Evolutionary conservation across 2,113 vertebrate species (phyloP).

Genomic region (Tragulus kanchil): DNA sequence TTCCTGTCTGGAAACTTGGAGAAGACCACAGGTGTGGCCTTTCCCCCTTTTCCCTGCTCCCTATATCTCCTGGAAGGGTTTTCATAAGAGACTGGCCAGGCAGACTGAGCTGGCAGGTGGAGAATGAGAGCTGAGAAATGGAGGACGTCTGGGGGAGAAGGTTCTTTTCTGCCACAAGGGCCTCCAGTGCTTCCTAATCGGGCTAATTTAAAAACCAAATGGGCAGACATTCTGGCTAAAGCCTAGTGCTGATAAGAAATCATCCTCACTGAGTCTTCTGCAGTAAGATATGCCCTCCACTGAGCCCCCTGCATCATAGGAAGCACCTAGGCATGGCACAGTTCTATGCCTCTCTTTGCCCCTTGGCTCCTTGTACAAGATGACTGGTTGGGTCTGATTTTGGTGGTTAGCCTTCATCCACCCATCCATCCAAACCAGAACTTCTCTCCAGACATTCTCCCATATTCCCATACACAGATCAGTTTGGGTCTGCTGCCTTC

Average conservation of each 20-base stretch:
- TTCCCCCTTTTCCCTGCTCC: background rate
- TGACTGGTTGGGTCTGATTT: background rate
- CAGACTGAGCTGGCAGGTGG: background rate
- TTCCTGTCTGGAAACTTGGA: background rate
- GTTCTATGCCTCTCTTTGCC: background rate
- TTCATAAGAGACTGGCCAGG: background rate
- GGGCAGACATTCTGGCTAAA: background rate
- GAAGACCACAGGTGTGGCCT: rapidly evolving
- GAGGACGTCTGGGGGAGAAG: background rate
- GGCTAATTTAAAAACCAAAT: background rate
- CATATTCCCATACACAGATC: background rate
- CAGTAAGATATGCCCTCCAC: background rate
- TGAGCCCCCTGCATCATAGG: background rate
- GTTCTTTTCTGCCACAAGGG: background rate
- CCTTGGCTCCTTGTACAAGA: background rate
- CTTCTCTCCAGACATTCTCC: background rate
- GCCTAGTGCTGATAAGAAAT: background rate
- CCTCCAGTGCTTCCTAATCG: background rate
- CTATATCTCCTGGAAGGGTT: background rate
- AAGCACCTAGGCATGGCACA: rapidly evolving
- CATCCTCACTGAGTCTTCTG: background rate
- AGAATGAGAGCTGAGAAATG: background rate
- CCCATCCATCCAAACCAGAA: background rate
- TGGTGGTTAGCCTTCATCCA: too few species aligned
- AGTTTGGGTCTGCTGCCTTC: background rate